Evolutionary conservation across 2,888 invertebrate genomes (phyloP).

Genomic region (Idaea aversata): DNA sequence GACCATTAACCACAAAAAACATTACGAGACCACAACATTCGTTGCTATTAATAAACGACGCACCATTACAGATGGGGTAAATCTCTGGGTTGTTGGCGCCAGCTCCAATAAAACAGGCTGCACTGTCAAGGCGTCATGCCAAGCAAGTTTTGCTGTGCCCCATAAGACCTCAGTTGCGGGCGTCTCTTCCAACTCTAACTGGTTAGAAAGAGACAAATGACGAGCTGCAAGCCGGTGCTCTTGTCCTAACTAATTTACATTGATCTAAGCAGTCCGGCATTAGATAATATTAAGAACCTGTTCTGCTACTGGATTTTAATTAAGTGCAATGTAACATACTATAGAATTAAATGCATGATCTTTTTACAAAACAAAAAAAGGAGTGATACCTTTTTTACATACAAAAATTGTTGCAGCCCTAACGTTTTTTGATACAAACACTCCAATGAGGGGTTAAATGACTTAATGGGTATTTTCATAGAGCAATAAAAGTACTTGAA

Average conservation of each 20-base stretch:
- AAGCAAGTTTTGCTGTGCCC: slow-evolving; percentile 53
- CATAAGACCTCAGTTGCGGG: slow-evolving; percentile 18
- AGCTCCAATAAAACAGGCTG: slow-evolving; percentile 57
- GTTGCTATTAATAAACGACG: slow-evolving; percentile 56
- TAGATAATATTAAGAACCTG: background rate
- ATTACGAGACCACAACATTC: slow-evolving; percentile 51
- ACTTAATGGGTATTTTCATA: background rate
- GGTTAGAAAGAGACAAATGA: slow-evolving; percentile 16
- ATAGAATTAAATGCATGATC: no score
- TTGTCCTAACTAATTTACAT: slow-evolving; percentile 16
- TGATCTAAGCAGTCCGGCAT: slow-evolving; percentile 8
- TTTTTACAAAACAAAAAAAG: no score
- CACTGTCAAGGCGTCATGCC: slow-evolving; percentile 63
- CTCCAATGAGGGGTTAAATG: background rate
- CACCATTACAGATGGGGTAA: slow-evolving; percentile 59
- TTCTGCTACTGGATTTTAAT: background rate
- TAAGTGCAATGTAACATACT: no score
- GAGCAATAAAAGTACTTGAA: background rate
- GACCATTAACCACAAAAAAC: slow-evolving; percentile 51
- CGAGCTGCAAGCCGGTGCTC: slow-evolving; percentile 11
- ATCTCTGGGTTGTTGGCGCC: slow-evolving; percentile 62
- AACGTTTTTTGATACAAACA: background rate
- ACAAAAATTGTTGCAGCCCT: slow-evolving; percentile 6
- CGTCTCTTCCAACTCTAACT: slow-evolving; percentile 17
- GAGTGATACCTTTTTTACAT: background rate